Base-by-base conservation (phyloP, 2,888 invertebrate genomes). In the Lissonota sp. region DNA sequence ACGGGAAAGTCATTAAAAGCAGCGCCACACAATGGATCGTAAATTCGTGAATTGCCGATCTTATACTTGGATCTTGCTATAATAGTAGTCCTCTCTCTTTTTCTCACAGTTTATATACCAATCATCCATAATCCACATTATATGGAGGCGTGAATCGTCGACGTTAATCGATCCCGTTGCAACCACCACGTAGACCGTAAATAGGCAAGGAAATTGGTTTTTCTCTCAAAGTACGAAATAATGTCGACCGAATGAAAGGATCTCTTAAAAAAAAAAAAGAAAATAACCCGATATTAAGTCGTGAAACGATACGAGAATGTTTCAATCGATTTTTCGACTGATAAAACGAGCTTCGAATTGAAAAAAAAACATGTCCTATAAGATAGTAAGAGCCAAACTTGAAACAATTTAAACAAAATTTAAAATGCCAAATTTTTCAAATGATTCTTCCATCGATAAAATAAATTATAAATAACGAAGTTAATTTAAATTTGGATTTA, bases 11-110 rank as follows among this genome's bases (percentile, higher is more conserved):
- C 53, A 16, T 53, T 44, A 4, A 44, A 44, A 53, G 6, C n/a
- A 53, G 14, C 67, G 51, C 49, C 60, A 5, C 6, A 37, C 64
- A 58, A 69, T 75, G 10, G 53, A 69, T 75, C 75, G 75, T 75
- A 69, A 75, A 75, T 63, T 62, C 51, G 10, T 62, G 46, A 62
- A 69, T 69, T 69, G 53, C 16, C 62, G 62, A 53, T 75, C 51
- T 53, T 67, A 67, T 73, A n/a, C 57, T 39, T 39, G 14, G 14
- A 26, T 42, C 39, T 12, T 62, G 42, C 49, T 69, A 69, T 62
- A 55, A 72, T 55, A 37, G 1, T 42, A 5, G 5, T 12, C 40
- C 58, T 14, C 39, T 42, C 37, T n/a, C 39, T 60, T 4, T 57
- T 8, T 55, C 12, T 37, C 39, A 70, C 44, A 49, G 6, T 14